Conservation (phyloP, 2,797 vertebrate species). For the Xenentodon cancila region DNA sequence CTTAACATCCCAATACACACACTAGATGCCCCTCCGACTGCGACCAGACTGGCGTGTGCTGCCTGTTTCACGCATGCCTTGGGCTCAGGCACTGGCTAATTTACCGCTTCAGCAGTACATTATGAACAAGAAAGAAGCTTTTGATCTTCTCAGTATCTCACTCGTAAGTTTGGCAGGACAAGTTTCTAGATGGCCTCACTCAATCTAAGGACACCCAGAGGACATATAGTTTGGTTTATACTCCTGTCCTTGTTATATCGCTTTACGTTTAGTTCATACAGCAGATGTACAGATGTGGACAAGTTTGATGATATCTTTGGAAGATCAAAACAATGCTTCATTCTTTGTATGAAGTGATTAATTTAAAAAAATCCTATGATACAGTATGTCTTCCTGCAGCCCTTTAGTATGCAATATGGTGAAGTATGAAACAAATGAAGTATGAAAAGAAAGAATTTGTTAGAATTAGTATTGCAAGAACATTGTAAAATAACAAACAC, state of each 20-base stretch:
- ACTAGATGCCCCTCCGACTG: conserved; percentile 68
- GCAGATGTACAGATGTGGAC: no score
- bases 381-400: no score
- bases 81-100: conserved; percentile 80
- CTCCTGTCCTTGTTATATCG: conserved; percentile 58
- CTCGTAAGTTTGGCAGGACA: conserved; percentile 75
- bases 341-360: no score
- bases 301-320: no score
- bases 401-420: no score
- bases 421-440: no score
- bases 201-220: conserved; percentile 52
- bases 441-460: no score
- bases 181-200: conserved; percentile 71
- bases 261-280: conserved; percentile 35
- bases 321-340: no score
- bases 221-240: conserved; percentile 62
- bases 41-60: conserved; percentile 75
- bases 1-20: conserved; percentile 57
- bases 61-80: conserved; percentile 82
- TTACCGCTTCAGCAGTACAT: conserved; percentile 77
- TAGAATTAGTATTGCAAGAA: no score
- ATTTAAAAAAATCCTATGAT: no score
- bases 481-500: no score
- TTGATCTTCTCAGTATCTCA: conserved; percentile 74
- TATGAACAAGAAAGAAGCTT: conserved; percentile 76